These are phyloP conservation scores for Xylota sylvarum DNA, from an alignment of 2,888 invertebrate genomes.

Conservation along the genomic window DNA sequence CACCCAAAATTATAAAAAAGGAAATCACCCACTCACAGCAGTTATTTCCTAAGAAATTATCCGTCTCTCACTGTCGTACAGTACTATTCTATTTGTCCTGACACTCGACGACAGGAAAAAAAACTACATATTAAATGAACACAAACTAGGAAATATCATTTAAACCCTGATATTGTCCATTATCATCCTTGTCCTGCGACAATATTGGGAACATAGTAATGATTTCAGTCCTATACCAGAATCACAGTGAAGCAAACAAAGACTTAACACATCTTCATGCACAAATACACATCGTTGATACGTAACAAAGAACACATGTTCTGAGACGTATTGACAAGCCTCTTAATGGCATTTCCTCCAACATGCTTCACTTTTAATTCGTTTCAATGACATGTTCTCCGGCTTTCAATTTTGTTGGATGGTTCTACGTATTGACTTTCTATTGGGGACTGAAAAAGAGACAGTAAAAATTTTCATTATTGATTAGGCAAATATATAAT, in stretches of 20 bases:
- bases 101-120: not conserved
- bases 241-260: conserved; percentile 23
- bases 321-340: conserved; percentile 5
- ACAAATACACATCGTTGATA: not conserved
- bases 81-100: conserved; percentile 13
- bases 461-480: conserved; percentile 4
- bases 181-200: conserved; percentile 25
- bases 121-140: conserved; percentile 11
- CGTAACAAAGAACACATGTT: conserved; percentile 10
- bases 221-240: conserved; percentile 29
- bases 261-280: conserved; percentile 3
- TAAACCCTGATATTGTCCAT: conserved; percentile 35
- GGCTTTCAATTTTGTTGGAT: not conserved
- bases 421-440: too few relatives aligned
- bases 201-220: conserved; percentile 47
- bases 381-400: conserved; percentile 4
- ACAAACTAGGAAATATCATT: conserved; percentile 39
- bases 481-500: conserved; percentile 16
- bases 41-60: conserved; percentile 4
- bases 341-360: conserved; percentile 25
- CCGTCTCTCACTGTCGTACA: conserved; percentile 3
- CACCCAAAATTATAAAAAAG: conserved; percentile 38
- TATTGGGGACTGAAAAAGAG: not conserved
- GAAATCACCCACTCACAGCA: conserved; percentile 18
- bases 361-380: conserved; percentile 22